phyloP scores from a whole-genome alignment of 2,888 invertebrate genomes.

The Trichopria drosophilae region DNA sequence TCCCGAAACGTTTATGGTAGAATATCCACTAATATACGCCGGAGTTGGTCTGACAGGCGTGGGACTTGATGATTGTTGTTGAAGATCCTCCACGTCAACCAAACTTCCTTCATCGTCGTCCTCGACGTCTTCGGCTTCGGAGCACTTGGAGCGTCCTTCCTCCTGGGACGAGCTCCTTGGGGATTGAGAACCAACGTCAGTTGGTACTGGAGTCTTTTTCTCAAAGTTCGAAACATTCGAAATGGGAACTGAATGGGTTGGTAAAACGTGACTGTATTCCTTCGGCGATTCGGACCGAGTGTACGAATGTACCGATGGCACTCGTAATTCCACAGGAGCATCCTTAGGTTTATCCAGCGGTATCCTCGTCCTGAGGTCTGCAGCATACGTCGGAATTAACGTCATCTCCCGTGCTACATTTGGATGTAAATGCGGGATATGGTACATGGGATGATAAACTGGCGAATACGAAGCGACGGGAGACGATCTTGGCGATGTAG shows the following conservation, averaged over 20 bases:
- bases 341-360: too few species aligned
- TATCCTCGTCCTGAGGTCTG: conserved; percentile 32
- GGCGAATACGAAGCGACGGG: conserved; percentile 36
- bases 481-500: not conserved
- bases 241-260: too few species aligned
- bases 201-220: too few species aligned
- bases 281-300: too few species aligned
- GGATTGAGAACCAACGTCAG: conserved; percentile 40
- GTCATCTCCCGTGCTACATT: not conserved
- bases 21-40: conserved; percentile 51
- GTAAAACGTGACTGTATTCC: too few species aligned
- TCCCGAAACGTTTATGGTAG: conserved; percentile 45
- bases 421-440: conserved; percentile 1
- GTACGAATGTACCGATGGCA: too few species aligned
- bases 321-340: too few species aligned
- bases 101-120: conserved; percentile 67
- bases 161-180: conserved; percentile 49
- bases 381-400: conserved; percentile 32
- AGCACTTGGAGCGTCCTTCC: conserved; percentile 43
- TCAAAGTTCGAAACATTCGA: too few species aligned
- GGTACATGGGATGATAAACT: conserved; percentile 30
- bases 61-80: conserved; percentile 42
- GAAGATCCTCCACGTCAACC: conserved; percentile 78
- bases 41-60: conserved; percentile 54
- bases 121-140: conserved; percentile 67